Evolutionary conservation across 2,113 vertebrate genomes (phyloP), one percentile per base, ranked within the genome.

Genomic region (Podarcis cretensis): DNA sequence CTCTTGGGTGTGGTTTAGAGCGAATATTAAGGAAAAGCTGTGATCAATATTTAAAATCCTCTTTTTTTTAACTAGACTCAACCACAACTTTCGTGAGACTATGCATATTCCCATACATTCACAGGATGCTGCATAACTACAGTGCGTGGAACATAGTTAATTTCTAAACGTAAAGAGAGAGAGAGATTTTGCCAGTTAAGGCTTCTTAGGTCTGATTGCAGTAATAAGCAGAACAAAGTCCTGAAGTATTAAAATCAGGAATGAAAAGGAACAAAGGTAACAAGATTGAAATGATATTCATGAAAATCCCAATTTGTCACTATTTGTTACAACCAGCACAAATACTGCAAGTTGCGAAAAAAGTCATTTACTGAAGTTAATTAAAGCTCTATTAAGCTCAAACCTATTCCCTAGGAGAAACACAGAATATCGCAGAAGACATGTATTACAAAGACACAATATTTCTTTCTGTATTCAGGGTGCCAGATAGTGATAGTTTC

Each of bases 251-350:
- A 0, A 8, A 0, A 76, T 71, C 1, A 25, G 40, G 81, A 87
- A 89, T 13, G 57, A 1, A 73, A 23, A 73, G 83, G 0, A 84
- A 35, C 20, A 87, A 89, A 87, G 83, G 0, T 20, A 75, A 76
- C 9, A 48, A 82, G 43, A 77, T 16, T 12, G 89, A 74, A 0
- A 0, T 13, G 5, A 84, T 69, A 0, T 2, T 85, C 54, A 37
- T 66, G 1, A 88, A 90, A 90, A 86, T 7, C 9, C 40, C 54
- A 13, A 8, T 65, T 2, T 0, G 82, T 40, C 83, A 30, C n/a
- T 35, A 0, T 35, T n/a, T 57, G 1, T 75, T 35, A 82, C 14
- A 85, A 37, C 43, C 0, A 1, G 2, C 14, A 21, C 73, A 6
- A 83, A 74, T 1, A 48, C 0, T 81, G 7, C 35, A 6, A 14